A percentile compares a stretch with the other conserved stretches of the same genome.
These are phyloP conservation scores for Alaudala cheleensis DNA, from an alignment of 2,113 vertebrate species.

Conservation along the genomic window DNA sequence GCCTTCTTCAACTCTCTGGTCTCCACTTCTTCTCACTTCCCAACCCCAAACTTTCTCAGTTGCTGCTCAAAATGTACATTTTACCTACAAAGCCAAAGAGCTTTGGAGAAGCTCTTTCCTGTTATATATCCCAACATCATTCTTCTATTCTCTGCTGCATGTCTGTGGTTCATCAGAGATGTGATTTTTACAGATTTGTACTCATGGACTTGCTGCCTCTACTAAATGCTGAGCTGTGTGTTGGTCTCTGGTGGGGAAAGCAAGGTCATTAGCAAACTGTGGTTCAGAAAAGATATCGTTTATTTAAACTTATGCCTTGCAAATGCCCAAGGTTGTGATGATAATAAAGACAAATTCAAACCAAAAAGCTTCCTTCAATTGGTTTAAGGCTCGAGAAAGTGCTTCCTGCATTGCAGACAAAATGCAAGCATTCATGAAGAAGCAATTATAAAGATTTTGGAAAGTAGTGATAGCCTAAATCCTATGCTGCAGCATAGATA, in stretches of 20 bases:
- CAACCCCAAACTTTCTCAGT: not conserved
- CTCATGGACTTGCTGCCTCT: not conserved
- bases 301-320: not conserved
- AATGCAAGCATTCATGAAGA: not conserved
- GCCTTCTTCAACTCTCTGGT: not conserved
- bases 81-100: not conserved
- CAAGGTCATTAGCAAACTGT: not conserved
- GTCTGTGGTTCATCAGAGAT: not conserved
- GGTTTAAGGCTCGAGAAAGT: not conserved
- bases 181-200: not conserved
- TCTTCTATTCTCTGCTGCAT: not conserved
- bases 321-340: not conserved
- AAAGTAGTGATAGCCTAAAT: not conserved
- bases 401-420: not conserved
- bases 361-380: not conserved
- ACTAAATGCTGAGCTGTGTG: not conserved
- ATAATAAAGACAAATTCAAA: not conserved
- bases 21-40: not conserved
- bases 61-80: not conserved
- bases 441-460: not conserved
- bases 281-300: not conserved
- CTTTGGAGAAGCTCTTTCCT: not conserved
- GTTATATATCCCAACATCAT: not conserved
- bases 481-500: not conserved
- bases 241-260: not conserved